Evolutionary conservation across 30 jellyfish, hydroid and myxozoan species (phyloP), one percentile per base, ranked within the genome.

Genomic region (Pseudorhiza aurosa): DNA sequence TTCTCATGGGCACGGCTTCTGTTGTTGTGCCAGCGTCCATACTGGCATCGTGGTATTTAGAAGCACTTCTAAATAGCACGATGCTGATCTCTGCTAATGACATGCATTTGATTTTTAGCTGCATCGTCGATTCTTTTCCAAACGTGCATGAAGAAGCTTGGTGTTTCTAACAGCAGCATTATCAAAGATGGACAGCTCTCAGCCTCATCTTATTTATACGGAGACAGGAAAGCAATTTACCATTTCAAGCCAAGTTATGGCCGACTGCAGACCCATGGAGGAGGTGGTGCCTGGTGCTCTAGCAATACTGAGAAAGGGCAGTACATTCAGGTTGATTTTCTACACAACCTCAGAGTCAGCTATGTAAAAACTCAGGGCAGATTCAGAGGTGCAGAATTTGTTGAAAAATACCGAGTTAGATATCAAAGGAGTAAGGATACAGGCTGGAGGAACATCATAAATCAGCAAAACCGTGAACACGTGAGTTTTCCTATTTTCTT

Each of bases 271-370:
- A 42, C 77, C 19, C 75, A 39, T 24, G 82, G 86, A 8, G 96
- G 90, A 4, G 90, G 90, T 0, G 96, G 96, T 7, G 88, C 96
- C 0, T 85, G 96, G 96, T 85, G 96, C 81, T 85, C 96, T n/a
- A 43, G 75, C 14, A 33, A 81, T 21, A 36, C 59, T 2, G 37
- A 59, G 11, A 24, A 62, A 46, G 81, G 78, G 25, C 90, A 73
- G 32, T 85, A 74, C 65, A 60, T 85, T 43, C 88, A 85, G 39
- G 89, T 85, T 5, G 90, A 85, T 57, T 65, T 85, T 22, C 58
- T 57, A 10, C 96, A 82, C 51, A 85, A 85, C 57, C 76, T 62
- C 28, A 55, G 58, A 26, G 29, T 85, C 1, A 49, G 35, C 40
- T 62, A 55, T 43, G 27, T 85, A 5, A 19, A 60, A 65, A 72